Evolutionary conservation across 1,140 invertebrate genomes (phyloP).

Genomic region (Heterodera carotae): DNA sequence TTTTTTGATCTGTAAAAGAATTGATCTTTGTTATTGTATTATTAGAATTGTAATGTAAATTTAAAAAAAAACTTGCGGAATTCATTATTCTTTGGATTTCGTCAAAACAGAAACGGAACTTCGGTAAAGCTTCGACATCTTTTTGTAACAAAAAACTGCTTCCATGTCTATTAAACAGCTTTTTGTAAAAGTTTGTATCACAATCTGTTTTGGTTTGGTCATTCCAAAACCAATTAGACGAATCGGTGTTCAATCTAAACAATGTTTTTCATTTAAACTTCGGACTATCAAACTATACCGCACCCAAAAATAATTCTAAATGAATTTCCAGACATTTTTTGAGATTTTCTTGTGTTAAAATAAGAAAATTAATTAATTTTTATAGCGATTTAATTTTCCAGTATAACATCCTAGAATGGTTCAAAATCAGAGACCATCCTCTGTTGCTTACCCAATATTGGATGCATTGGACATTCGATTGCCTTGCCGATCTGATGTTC

Average conservation of each 20-base stretch:
- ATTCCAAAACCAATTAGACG: constrained; percentile 60
- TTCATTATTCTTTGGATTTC: constrained; percentile 41
- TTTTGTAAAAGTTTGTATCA: constrained; percentile 25
- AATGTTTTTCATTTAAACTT: too few species aligned
- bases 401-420: too few species aligned
- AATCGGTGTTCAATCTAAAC: constrained; percentile 55
- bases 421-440: too few species aligned
- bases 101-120: constrained; percentile 39
- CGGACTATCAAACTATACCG: too few species aligned
- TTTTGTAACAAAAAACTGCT: constrained; percentile 50
- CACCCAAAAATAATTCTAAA: too few species aligned
- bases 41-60: too few species aligned
- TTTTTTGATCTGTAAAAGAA: constrained; percentile 54
- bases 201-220: constrained; percentile 29
- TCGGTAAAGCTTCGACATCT: not conserved
- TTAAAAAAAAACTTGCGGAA: constrained; percentile 34
- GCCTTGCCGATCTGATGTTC: not conserved
- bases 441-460: not conserved
- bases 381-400: too few species aligned
- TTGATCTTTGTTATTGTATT: too few species aligned
- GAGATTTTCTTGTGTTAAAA: too few species aligned
- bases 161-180: constrained; percentile 55
- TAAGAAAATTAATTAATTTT: too few species aligned
- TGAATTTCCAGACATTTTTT: too few species aligned
- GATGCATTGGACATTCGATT: not conserved